These are phyloP conservation scores for Apamea sordens DNA, from an alignment of 2,888 invertebrate species.

Conservation along the genomic window DNA sequence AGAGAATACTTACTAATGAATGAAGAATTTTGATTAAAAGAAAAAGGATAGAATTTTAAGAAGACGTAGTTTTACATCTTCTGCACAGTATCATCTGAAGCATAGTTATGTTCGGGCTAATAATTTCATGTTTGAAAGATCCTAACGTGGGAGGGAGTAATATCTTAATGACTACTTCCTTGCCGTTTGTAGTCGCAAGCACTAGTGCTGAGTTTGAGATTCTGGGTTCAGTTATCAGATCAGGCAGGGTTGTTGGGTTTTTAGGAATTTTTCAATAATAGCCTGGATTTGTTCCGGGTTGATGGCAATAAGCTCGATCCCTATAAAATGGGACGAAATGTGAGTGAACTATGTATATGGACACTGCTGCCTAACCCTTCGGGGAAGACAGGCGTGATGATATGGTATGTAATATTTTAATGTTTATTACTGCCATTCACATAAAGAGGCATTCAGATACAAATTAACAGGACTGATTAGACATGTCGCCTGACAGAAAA, in stretches of 20 bases:
- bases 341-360: too few species aligned
- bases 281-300: not conserved
- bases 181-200: not conserved
- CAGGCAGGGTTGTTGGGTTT: not conserved
- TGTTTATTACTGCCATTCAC: not conserved
- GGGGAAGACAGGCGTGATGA: too few species aligned
- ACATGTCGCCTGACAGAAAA: not conserved
- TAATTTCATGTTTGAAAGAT: not conserved
- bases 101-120: too few species aligned
- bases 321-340: too few species aligned
- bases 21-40: not conserved
- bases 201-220: not conserved
- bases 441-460: not conserved
- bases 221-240: not conserved
- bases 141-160: not conserved
- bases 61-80: not conserved
- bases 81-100: too few species aligned
- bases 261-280: not conserved
- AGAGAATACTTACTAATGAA: slow-evolving; percentile 20
- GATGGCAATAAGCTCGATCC: not conserved
- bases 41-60: not conserved
- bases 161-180: not conserved
- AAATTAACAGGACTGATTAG: not conserved
- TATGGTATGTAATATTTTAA: too few species aligned
- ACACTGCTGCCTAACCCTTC: too few species aligned